Conservation (phyloP, 1,140 invertebrate species). For the Paracyclopina nana region DNA sequence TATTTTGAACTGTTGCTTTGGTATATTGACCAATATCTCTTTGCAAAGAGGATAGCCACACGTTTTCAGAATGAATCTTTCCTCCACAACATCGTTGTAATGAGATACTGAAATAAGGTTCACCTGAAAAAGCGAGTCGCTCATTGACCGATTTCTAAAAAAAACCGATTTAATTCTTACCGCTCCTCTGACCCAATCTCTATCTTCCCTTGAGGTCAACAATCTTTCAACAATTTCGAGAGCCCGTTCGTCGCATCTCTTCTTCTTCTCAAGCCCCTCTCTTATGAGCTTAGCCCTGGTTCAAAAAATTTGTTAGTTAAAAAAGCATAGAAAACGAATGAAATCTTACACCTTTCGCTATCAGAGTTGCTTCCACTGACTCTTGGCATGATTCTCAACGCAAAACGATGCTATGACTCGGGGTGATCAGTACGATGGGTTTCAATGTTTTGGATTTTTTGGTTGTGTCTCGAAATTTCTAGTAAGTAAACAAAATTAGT, state of each 20-base stretch:
- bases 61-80: background rate
- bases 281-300: too few relatives aligned
- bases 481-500: too few relatives aligned
- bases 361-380: too few relatives aligned
- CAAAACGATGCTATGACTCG: too few relatives aligned
- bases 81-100: conserved; percentile 6
- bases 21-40: background rate
- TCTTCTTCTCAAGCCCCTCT: conserved; percentile 2
- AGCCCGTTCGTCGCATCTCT: background rate
- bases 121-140: background rate
- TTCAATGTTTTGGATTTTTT: too few relatives aligned
- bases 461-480: too few relatives aligned
- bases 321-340: too few relatives aligned
- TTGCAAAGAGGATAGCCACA: conserved; percentile 11
- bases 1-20: conserved; percentile 3
- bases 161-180: background rate
- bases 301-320: too few relatives aligned
- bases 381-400: too few relatives aligned
- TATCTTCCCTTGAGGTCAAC: background rate
- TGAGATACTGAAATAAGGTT: background rate
- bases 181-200: background rate
- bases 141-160: background rate
- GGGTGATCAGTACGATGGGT: too few relatives aligned
- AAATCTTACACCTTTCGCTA: too few relatives aligned
- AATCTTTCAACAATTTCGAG: conserved; percentile 10